Conservation (phyloP, 2,797 vertebrate species). For the Propithecus perrieri region DNA sequence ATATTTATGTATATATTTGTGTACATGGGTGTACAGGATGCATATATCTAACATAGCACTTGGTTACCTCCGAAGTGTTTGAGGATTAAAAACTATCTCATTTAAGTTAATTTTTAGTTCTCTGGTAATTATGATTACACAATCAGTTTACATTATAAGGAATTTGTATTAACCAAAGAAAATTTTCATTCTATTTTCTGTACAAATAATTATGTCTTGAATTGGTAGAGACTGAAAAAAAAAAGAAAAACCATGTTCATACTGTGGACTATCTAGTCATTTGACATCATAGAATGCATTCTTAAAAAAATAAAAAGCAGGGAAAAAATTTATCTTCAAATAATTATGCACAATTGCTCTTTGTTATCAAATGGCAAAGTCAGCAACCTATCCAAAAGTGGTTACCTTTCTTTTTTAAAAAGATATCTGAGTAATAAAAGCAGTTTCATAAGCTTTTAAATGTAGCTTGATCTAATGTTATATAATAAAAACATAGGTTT, state of each 20-base stretch:
- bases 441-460: not conserved
- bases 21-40: too few species aligned
- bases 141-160: not conserved
- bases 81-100: conserved; percentile 5
- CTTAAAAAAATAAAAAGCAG: not conserved
- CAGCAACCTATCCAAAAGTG: not conserved
- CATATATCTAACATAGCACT: not conserved
- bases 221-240: not conserved
- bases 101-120: conserved; percentile 24
- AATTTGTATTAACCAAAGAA: not conserved
- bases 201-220: not conserved
- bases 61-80: not conserved
- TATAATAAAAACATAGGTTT: not conserved
- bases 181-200: not conserved
- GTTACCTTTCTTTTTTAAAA: not conserved
- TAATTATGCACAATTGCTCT: not conserved
- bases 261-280: not conserved
- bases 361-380: not conserved
- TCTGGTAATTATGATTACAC: not conserved
- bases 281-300: not conserved
- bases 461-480: not conserved
- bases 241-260: not conserved
- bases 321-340: not conserved
- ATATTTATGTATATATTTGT: too few species aligned
- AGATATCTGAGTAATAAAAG: not conserved